Conservation (phyloP, 2,113 vertebrate genomes). For the Oreochromis spilurus region DNA sequence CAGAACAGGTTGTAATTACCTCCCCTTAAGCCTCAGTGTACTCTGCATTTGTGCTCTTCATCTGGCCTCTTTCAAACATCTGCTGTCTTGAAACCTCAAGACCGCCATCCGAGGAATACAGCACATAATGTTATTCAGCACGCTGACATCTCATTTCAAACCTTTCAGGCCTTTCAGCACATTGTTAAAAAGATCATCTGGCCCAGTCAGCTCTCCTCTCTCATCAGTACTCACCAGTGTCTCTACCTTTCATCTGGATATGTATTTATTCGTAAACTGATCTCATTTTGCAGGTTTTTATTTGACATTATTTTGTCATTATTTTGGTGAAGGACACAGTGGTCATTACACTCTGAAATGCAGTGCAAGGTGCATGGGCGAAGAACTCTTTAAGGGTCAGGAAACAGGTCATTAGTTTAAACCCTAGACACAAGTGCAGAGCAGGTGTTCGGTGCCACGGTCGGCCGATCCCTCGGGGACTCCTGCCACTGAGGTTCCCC, state of each 20-base stretch:
- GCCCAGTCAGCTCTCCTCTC: background rate
- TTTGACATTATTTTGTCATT: background rate
- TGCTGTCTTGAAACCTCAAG: background rate
- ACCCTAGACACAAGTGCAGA: background rate
- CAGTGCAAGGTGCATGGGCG: background rate
- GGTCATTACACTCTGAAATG: background rate
- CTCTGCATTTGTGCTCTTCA: conserved; percentile 2
- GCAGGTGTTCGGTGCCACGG: background rate
- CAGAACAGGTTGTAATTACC: conserved; percentile 27
- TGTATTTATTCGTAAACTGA: background rate
- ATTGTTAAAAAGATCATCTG: background rate
- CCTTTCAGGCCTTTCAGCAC: background rate
- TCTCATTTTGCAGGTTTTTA: background rate
- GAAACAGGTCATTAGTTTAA: background rate
- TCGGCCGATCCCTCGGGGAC: background rate
- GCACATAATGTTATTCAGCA: background rate
- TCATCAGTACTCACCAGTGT: background rate
- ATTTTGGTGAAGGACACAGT: background rate
- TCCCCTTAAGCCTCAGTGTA: background rate
- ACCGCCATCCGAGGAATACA: background rate
- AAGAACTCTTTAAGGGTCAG: background rate
- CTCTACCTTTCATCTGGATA: background rate
- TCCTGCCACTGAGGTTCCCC: background rate
- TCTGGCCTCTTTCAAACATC: conserved; percentile 16
- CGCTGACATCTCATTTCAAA: background rate